phyloP scores from a whole-genome alignment of 2,797 vertebrate genomes.

The Amniataba percoides region DNA sequence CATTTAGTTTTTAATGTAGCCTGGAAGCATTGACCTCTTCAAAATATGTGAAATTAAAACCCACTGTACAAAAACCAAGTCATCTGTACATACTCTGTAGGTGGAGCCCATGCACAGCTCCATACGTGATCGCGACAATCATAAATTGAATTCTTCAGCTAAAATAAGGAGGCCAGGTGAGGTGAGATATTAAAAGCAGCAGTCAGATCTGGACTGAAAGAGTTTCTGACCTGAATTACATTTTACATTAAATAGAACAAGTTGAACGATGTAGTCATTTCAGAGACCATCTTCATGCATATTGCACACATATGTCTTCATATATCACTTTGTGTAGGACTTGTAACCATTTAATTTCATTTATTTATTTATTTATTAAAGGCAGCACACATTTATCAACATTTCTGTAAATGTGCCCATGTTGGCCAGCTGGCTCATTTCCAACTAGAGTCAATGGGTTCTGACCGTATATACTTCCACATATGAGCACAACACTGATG shows the following conservation, averaged over 20 bases:
- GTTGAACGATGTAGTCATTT: not conserved
- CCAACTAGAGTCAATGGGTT: not conserved
- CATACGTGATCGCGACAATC: not conserved
- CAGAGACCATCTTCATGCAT: not conserved
- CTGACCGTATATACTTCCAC: not conserved
- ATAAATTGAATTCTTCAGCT: not conserved
- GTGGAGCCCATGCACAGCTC: not conserved
- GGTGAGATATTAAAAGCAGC: not conserved
- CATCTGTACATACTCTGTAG: not conserved
- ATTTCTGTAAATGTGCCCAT: too few relatives aligned
- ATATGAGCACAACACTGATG: not conserved
- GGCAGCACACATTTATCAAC: too few relatives aligned
- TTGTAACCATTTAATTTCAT: not conserved
- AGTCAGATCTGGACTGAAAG: not conserved
- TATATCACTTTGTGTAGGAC: not conserved
- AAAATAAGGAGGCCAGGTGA: not conserved
- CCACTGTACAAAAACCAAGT: not conserved
- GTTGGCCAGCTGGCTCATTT: too few relatives aligned
- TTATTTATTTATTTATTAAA: too few relatives aligned
- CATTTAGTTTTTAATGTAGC: slow-evolving; percentile 20
- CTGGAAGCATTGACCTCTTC: too few relatives aligned
- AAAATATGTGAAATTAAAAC: not conserved
- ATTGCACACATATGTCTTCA: not conserved
- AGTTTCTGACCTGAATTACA: not conserved
- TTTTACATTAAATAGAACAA: not conserved